Percentiles rank a stretch among this genome's conserved stretches.
phyloP scores from a whole-genome alignment of 2,888 invertebrate species.

The Palloptera scutellata region DNA sequence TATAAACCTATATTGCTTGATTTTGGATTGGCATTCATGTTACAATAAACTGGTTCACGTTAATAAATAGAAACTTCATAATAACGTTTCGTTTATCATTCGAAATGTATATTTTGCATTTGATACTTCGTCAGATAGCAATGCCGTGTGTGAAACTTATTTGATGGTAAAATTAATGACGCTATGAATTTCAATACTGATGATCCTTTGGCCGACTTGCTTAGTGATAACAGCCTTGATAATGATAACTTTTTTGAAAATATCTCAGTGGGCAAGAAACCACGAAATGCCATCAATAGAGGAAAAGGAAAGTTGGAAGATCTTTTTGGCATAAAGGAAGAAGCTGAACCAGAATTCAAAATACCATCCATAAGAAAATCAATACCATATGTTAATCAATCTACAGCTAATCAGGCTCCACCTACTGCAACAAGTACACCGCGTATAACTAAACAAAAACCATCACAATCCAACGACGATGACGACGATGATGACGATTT shows the following conservation, averaged over 20 bases:
- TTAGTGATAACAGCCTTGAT: conserved; percentile 74
- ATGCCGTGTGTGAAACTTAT: background rate
- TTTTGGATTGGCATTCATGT: no score
- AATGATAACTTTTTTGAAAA: conserved; percentile 76
- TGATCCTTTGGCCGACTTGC: conserved; percentile 62
- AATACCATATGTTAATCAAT: background rate
- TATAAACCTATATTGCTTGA: no score
- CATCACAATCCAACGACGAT: conserved; percentile 45
- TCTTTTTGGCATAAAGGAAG: conserved; percentile 62
- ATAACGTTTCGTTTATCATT: no score
- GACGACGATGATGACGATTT: conserved; percentile 58
- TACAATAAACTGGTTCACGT: no score
- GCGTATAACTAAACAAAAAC: conserved; percentile 47
- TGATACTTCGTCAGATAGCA: background rate
- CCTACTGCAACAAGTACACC: conserved; percentile 45
- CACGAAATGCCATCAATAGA: conserved; percentile 40
- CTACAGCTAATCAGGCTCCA: background rate
- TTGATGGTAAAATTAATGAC: background rate
- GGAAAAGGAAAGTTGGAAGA: conserved; percentile 56
- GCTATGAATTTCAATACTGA: conserved; percentile 30
- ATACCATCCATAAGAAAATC: conserved; percentile 19
- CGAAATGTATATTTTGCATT: background rate
- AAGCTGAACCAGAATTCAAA: conserved; percentile 40
- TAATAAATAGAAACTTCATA: no score
- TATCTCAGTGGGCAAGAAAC: conserved; percentile 33